Conservation (phyloP, 2,888 invertebrate species). For the Hemistola chrysoprasaria region DNA sequence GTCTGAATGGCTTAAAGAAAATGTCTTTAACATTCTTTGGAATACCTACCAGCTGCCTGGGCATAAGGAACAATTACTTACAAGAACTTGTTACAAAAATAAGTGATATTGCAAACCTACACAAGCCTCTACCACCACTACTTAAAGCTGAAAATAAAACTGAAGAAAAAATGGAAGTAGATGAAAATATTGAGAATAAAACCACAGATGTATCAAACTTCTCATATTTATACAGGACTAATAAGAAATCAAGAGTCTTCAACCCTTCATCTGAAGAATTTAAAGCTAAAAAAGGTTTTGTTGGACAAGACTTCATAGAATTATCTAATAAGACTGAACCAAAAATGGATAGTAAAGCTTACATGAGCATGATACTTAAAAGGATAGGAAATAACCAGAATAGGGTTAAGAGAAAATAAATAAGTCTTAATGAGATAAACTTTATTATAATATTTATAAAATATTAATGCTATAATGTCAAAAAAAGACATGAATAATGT, state of each 20-base stretch:
- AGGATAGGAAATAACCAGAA: constrained; percentile 66
- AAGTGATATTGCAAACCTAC: constrained; percentile 39
- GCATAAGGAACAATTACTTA: constrained; percentile 48
- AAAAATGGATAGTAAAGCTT: constrained; percentile 40
- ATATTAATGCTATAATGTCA: constrained; percentile 66
- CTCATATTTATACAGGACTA: constrained; percentile 58
- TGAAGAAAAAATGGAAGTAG: constrained; percentile 25
- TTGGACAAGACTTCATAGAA: constrained; percentile 62
- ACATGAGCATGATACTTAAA: constrained; percentile 67
- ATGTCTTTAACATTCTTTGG: constrained; percentile 54
- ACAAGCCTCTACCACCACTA: constrained; percentile 27
- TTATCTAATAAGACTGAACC: constrained; percentile 41
- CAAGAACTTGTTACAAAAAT: constrained; percentile 42
- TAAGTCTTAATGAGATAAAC: constrained; percentile 38
- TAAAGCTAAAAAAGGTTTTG: constrained; percentile 40
- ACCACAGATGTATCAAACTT: constrained; percentile 15
- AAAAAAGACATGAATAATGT: constrained; percentile 66
- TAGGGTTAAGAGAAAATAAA: constrained; percentile 55
- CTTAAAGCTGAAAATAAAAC: constrained; percentile 1
- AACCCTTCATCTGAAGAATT: constrained; percentile 38
- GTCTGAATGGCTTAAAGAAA: constrained; percentile 58
- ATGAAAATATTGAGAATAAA: constrained; percentile 9
- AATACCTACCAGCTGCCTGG: constrained; percentile 66
- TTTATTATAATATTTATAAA: constrained; percentile 50
- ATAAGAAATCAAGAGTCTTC: constrained; percentile 62